Evolutionary conservation across 2,888 invertebrate species (phyloP).

Genomic region (Malthinus flaveolus): DNA sequence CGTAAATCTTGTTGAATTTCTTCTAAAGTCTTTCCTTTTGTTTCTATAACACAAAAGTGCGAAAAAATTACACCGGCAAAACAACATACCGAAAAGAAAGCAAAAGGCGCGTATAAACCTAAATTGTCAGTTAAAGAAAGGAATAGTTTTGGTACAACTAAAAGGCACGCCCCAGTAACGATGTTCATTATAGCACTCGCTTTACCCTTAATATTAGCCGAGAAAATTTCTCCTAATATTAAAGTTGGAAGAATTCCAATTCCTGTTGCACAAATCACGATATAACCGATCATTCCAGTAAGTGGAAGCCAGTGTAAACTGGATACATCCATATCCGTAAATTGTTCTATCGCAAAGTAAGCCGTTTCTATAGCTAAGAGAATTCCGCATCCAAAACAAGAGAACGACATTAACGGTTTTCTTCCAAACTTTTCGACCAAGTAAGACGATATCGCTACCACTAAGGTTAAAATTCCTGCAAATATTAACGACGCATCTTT

Average conservation of each 20-base stretch:
- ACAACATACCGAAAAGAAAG: conserved; percentile 39
- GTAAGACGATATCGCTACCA: conserved; percentile 29
- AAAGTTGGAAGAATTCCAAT: conserved; percentile 44
- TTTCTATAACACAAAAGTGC: conserved; percentile 46
- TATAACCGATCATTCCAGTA: conserved; percentile 41
- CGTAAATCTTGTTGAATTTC: conserved; percentile 49
- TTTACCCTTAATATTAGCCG: conserved; percentile 44
- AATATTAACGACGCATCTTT: conserved; percentile 43
- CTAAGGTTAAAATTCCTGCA: conserved; percentile 28
- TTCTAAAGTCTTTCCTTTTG: conserved; percentile 48
- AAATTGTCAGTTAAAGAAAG: conserved; percentile 39
- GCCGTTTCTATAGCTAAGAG: conserved; percentile 32
- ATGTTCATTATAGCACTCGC: conserved; percentile 40
- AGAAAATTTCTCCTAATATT: conserved; percentile 44
- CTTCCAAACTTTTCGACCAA: conserved; percentile 39
- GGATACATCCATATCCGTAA: conserved; percentile 33
- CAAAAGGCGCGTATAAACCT: conserved; percentile 45
- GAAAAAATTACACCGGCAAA: conserved; percentile 38
- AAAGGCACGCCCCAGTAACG: conserved; percentile 26
- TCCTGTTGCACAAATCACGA: conserved; percentile 33
- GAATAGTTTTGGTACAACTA: conserved; percentile 41
- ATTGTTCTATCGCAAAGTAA: conserved; percentile 39
- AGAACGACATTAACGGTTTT: conserved; percentile 36
- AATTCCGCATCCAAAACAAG: conserved; percentile 34
- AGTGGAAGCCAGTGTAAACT: conserved; percentile 43